Conservation (phyloP, 2,797 vertebrate genomes). For the Chelmon rostratus region DNA sequence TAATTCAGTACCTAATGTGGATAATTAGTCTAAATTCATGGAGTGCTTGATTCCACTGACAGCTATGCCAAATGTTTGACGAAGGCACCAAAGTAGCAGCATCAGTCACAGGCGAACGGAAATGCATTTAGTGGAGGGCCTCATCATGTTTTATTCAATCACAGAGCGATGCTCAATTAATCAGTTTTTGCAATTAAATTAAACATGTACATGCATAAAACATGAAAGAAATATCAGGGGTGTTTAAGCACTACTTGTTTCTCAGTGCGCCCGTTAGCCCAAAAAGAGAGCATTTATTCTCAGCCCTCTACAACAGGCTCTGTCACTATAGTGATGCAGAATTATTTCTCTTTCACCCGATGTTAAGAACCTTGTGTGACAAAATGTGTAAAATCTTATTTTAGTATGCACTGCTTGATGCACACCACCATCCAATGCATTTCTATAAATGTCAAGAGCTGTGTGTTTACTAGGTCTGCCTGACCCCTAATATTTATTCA, state of each 20-base stretch:
- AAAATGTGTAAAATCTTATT: constrained; percentile 39
- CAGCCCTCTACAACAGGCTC: constrained; percentile 13
- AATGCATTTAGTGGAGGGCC: constrained; percentile 86
- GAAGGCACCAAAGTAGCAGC: constrained; percentile 80
- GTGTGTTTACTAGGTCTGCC: constrained; percentile 67
- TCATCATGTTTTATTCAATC: constrained; percentile 90
- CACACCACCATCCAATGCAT: constrained; percentile 68
- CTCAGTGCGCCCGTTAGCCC: constrained; percentile 30
- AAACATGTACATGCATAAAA: constrained; percentile 88
- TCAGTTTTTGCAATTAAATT: constrained; percentile 90
- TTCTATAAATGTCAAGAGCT: constrained; percentile 80
- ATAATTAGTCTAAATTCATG: constrained; percentile 87
- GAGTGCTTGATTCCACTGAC: constrained; percentile 82
- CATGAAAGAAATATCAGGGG: constrained; percentile 82
- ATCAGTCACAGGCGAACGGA: constrained; percentile 87
- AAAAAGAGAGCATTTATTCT: constrained; percentile 44
- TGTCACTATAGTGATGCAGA: constrained; percentile 40
- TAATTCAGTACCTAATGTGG: constrained; percentile 83
- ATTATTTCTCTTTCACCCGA: constrained; percentile 31
- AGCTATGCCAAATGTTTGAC: constrained; percentile 84
- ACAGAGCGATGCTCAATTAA: constrained; percentile 86
- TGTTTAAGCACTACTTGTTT: constrained; percentile 66
- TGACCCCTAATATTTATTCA: constrained; percentile 83
- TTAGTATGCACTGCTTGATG: constrained; percentile 61
- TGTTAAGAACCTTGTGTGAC: constrained; percentile 30